phyloP scores from a whole-genome alignment of 2,888 invertebrate genomes.

The Drosophila affinis region DNA sequence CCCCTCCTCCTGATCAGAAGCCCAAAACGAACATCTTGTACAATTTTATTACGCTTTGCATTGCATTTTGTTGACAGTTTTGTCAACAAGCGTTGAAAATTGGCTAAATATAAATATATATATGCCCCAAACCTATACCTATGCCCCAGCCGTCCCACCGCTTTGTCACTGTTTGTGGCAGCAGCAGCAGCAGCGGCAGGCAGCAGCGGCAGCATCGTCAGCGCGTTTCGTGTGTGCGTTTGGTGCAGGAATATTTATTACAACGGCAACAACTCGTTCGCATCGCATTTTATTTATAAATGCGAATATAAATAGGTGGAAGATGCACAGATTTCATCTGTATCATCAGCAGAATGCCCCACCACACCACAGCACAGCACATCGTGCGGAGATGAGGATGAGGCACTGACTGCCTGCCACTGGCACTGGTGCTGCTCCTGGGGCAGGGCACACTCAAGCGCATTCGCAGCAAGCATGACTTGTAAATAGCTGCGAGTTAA shows the following conservation, averaged over 20 bases:
- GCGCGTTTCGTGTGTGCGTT: slow-evolving; percentile 47
- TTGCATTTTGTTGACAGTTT: slow-evolving; percentile 83
- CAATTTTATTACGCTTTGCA: slow-evolving; percentile 80
- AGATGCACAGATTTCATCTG: slow-evolving; percentile 73
- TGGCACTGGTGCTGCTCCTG: slow-evolving; percentile 3
- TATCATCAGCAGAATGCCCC: slow-evolving; percentile 41
- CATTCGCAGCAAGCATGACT: slow-evolving; percentile 82
- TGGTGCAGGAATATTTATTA: slow-evolving; percentile 71
- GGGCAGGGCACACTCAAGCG: slow-evolving; percentile 69
- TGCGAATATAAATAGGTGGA: slow-evolving; percentile 78
- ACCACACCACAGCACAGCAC: not conserved
- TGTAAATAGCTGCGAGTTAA: slow-evolving; percentile 83
- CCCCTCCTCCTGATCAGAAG: slow-evolving; percentile 40
- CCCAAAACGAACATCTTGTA: slow-evolving; percentile 59
- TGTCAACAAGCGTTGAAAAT: slow-evolving; percentile 84
- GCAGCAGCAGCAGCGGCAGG: not conserved
- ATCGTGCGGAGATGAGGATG: not conserved
- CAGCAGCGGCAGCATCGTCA: not conserved
- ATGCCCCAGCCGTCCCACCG: not conserved
- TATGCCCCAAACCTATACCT: slow-evolving; percentile 52
- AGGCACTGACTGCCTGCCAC: too few species aligned
- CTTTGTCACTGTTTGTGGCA: not conserved
- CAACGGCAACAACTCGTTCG: slow-evolving; percentile 79
- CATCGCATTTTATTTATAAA: slow-evolving; percentile 76
- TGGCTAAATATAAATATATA: slow-evolving; percentile 82